These are phyloP conservation scores for Hippolais icterina DNA, from an alignment of 2,113 vertebrate species.

Conservation along the genomic window DNA sequence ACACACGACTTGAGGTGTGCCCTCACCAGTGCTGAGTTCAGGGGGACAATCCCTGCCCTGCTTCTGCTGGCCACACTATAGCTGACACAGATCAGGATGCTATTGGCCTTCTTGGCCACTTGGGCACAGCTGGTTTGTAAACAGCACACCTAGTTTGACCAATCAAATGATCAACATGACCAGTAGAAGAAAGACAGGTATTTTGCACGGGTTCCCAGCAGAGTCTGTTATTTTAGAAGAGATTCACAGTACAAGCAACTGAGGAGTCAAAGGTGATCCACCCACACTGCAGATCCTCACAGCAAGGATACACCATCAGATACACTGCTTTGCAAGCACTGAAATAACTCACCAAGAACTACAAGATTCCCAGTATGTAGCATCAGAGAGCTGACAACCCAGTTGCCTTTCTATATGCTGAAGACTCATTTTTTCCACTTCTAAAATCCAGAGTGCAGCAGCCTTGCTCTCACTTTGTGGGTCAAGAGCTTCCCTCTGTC, in stretches of 20 bases:
- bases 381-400: background rate
- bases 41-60: background rate
- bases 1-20: rapidly evolving
- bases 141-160: background rate
- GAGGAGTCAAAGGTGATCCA: background rate
- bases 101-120: background rate
- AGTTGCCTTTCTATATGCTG: background rate
- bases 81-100: background rate
- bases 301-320: background rate
- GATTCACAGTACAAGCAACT: background rate
- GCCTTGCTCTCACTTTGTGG: background rate
- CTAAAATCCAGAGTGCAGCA: background rate
- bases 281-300: background rate
- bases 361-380: background rate
- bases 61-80: background rate
- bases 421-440: background rate
- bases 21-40: background rate
- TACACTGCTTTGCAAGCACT: background rate
- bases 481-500: background rate
- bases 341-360: background rate
- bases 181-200: background rate
- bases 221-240: background rate
- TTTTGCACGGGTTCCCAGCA: background rate
- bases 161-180: rapidly evolving
- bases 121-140: background rate